Conservation (phyloP, 2,797 vertebrate genomes). For the Pelodytes ibericus region DNA sequence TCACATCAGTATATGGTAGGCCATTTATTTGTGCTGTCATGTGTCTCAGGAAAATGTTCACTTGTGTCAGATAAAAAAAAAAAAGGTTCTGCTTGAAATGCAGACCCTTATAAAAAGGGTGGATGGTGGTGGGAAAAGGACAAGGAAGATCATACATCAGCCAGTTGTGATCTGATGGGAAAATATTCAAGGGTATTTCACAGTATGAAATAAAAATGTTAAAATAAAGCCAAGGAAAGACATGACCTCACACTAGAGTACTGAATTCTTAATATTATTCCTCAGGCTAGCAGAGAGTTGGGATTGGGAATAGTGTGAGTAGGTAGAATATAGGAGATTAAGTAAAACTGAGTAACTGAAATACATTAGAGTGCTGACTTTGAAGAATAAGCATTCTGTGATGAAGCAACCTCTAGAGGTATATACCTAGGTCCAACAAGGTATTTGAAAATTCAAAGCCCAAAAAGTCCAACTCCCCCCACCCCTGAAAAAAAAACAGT, state of each 20-base stretch:
- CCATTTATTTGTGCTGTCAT: conserved; percentile 55
- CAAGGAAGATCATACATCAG: conserved; percentile 38
- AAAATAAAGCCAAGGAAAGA: conserved; percentile 25
- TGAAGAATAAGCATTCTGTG: too few species aligned
- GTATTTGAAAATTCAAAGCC: too few species aligned
- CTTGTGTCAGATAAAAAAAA: conserved; percentile 46
- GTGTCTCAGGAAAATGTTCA: conserved; percentile 57
- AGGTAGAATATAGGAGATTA: background rate
- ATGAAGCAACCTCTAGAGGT: too few species aligned
- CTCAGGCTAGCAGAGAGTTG: conserved; percentile 13
- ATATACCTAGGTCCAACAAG: too few species aligned
- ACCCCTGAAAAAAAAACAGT: too few species aligned
- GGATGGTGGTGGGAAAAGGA: conserved; percentile 44
- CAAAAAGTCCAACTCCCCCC: too few species aligned
- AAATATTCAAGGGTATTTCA: conserved; percentile 53
- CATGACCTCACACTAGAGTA: background rate
- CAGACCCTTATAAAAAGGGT: conserved; percentile 38
- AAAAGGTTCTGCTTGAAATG: conserved; percentile 50
- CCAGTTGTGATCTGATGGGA: conserved; percentile 31
- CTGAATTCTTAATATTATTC: conserved; percentile 38
- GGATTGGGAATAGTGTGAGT: conserved; percentile 11
- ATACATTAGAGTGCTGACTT: too few species aligned
- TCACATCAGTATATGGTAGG: conserved; percentile 48
- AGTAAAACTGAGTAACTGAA: too few species aligned
- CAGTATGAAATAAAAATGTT: conserved; percentile 56